Percentiles rank a stretch among this genome's conserved stretches.
Evolutionary conservation across 2,797 vertebrate genomes (phyloP).

Genomic region (Scyliorhinus canicula): DNA sequence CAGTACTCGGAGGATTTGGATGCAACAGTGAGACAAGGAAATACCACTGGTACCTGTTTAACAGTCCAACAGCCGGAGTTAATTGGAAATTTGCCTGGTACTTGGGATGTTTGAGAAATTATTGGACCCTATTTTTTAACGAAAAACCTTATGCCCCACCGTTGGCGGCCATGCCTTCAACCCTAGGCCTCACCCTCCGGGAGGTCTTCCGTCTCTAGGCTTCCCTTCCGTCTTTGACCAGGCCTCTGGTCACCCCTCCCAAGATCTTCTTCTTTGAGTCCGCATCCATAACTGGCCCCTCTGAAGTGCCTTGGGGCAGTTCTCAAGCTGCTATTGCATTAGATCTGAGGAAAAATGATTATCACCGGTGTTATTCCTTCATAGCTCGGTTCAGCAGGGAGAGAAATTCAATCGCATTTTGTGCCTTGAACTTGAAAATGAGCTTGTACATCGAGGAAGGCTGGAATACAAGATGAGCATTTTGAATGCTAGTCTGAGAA

Average conservation of each 20-base stretch:
- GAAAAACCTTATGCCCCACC: not conserved
- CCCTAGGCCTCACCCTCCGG: too few species aligned
- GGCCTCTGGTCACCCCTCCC: not conserved
- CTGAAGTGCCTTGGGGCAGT: not conserved
- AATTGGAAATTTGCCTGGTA: not conserved
- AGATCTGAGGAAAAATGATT: not conserved
- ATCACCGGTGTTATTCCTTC: too few species aligned
- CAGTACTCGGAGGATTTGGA: not conserved
- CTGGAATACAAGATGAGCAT: not conserved
- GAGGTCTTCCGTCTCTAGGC: not conserved
- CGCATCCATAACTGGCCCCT: not conserved
- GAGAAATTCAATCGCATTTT: slow-evolving; percentile 13
- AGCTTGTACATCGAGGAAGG: not conserved
- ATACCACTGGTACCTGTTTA: not conserved
- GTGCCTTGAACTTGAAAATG: not conserved
- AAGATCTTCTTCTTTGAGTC: not conserved
- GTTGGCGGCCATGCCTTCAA: too few species aligned
- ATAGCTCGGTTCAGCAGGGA: not conserved
- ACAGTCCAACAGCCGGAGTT: not conserved
- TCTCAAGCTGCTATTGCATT: not conserved
- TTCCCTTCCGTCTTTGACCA: not conserved
- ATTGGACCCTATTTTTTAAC: not conserved
- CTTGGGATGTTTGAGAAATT: not conserved
- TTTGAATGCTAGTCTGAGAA: not conserved
- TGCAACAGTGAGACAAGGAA: not conserved